These are phyloP conservation scores for Megalonaias nervosa DNA, from an alignment of 1,140 invertebrate genomes.

Conservation along the genomic window DNA sequence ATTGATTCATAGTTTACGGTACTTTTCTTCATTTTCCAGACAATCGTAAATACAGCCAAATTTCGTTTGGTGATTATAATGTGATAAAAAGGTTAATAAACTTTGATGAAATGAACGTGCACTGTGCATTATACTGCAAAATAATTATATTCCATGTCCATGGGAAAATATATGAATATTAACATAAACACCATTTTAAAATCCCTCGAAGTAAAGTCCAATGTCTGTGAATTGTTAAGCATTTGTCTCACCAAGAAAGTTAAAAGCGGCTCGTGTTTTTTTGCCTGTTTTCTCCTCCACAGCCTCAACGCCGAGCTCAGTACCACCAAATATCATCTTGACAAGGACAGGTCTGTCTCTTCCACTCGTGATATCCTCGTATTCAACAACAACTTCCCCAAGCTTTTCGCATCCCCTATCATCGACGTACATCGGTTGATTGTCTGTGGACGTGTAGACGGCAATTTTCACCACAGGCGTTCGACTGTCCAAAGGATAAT, in stretches of 20 bases:
- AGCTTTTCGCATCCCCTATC: conserved; percentile 14
- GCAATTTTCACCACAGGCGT: conserved; percentile 7
- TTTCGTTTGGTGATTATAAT: too few species aligned
- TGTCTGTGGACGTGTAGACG: conserved; percentile 17
- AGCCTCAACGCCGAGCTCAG: conserved; percentile 10
- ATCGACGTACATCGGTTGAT: conserved; percentile 10
- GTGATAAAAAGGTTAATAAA: too few species aligned
- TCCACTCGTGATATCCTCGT: neutral
- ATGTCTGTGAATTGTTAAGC: too few species aligned
- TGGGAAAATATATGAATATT: too few species aligned
- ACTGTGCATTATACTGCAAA: too few species aligned
- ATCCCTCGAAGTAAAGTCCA: too few species aligned
- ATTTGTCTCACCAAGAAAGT: conserved; percentile 1
- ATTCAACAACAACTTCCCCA: conserved; percentile 18
- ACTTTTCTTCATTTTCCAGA: too few species aligned
- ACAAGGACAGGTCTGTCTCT: conserved; percentile 12
- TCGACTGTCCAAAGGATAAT: conserved; percentile 11
- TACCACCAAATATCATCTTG: conserved; percentile 31
- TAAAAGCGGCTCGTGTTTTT: conserved; percentile 5
- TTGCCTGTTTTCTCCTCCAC: conserved; percentile 19
- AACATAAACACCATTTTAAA: too few species aligned
- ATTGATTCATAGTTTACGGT: too few species aligned
- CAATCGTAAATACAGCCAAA: too few species aligned
- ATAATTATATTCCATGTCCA: too few species aligned
- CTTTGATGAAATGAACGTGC: too few species aligned